Evolutionary conservation across 1,140 invertebrate species (phyloP), one percentile per base, ranked within the genome.

Genomic region (Lordiphosa stackelbergi): DNA sequence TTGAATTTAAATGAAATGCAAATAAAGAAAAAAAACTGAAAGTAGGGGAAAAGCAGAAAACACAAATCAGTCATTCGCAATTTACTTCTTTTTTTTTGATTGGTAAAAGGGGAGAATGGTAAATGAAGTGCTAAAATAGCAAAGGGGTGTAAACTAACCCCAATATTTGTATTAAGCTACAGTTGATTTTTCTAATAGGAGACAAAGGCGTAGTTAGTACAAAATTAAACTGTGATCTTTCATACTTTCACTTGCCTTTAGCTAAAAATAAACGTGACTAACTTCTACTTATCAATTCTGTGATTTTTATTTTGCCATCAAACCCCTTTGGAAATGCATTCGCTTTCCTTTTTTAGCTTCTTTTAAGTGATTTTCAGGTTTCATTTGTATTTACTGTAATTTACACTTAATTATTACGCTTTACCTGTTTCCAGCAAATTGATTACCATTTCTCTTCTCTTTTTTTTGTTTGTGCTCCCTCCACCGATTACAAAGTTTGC

Each of bases 1-100:
- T 83, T 81, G 77, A 81, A 69, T 75, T 81, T 72, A 72, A 75
- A 83, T 83, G 60, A 75, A 69, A 75, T 69, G 60, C 68, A 81
- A 83, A 83, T 61, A 65, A 47, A 38, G 36, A 46, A 69, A 70
- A 69, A 70, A 55, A 65, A 52, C 24, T 54, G n/a, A 13, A 47
- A 41, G 45, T 45, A 37, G 24, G 16, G 19, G 46, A 55, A 56
- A 53, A 58, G 48, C 37, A 51, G 46, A 63, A 72, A 68, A 57
- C 63, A 53, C 40, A 40, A 60, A 65, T 53, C 49, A 59, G 37
- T 53, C 55, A 56, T 36, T 81, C 59, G 53, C 53, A 49, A 70
- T 59, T 68, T 62, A 65, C 52, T 75, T 73, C 52, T 75, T 73
- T 73, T 46, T 63, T 59, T 54, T 75, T 61, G 64, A 45, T 42